phyloP scores from a whole-genome alignment of 2,888 invertebrate species.

The Drosophila monieri region DNA sequence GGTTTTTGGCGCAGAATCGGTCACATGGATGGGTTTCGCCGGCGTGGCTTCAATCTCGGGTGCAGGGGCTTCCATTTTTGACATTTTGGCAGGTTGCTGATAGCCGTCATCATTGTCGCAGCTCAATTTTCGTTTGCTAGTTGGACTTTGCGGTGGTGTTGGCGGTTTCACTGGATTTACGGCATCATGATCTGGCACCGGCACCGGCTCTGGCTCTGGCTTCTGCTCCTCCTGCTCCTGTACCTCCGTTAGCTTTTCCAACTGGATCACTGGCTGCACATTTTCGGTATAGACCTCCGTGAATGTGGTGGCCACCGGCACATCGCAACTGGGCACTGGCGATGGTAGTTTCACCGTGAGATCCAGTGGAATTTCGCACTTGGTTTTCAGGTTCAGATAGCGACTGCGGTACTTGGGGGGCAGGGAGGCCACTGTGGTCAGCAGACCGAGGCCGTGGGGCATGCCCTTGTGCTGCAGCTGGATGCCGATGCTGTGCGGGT shows the following conservation, averaged over 20 bases:
- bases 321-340: constrained; percentile 64
- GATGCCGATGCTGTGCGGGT: constrained; percentile 74
- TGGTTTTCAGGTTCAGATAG: constrained; percentile 82
- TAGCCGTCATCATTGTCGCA: constrained; percentile 14
- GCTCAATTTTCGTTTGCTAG: constrained; percentile 69
- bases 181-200: background rate
- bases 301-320: constrained; percentile 75
- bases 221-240: background rate
- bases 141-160: constrained; percentile 91
- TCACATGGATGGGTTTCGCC: constrained; percentile 75
- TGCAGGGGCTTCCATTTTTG: constrained; percentile 11
- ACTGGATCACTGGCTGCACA: background rate
- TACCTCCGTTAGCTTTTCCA: background rate
- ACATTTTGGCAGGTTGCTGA: constrained; percentile 19
- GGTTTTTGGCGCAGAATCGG: constrained; percentile 79
- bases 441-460: constrained; percentile 81
- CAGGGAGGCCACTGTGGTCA: constrained; percentile 83
- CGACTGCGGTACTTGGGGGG: constrained; percentile 84
- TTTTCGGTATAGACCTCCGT: constrained; percentile 76
- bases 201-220: background rate
- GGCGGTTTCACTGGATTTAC: constrained; percentile 81
- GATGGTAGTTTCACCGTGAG: constrained; percentile 87
- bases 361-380: constrained; percentile 87
- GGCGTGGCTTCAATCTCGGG: constrained; percentile 65
- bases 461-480: constrained; percentile 77